Evolutionary conservation across 2,113 vertebrate species (phyloP).

Genomic region (Cyprichromis sp.): DNA sequence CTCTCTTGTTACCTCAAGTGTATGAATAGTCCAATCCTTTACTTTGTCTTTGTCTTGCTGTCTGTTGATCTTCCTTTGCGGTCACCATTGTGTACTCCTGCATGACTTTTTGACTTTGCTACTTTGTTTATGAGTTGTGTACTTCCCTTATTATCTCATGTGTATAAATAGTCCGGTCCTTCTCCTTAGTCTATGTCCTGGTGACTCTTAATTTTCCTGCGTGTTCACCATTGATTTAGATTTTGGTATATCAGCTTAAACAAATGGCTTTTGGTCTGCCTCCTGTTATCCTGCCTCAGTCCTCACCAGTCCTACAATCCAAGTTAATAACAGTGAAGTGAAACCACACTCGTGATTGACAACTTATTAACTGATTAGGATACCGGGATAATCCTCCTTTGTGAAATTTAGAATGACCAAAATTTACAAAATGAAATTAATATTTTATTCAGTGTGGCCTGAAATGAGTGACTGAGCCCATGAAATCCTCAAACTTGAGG

Average conservation of each 20-base stretch:
- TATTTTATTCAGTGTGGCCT: neutral
- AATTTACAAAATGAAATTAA: neutral
- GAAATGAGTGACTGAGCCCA: neutral
- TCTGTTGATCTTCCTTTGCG: fast-evolving
- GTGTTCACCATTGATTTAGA: neutral
- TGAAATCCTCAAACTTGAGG: neutral
- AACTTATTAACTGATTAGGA: neutral
- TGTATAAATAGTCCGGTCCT: neutral
- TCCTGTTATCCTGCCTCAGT: no score
- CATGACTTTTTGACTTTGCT: neutral
- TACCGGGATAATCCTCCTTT: neutral
- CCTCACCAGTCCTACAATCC: neutral
- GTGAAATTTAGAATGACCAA: neutral
- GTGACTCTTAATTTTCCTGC: neutral
- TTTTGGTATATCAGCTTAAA: neutral
- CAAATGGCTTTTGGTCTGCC: neutral
- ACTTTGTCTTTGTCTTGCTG: neutral
- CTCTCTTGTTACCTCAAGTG: fast-evolving
- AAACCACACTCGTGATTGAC: neutral
- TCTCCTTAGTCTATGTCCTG: neutral
- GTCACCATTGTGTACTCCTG: neutral
- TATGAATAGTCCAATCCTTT: neutral
- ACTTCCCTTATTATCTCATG: neutral
- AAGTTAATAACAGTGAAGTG: neutral
- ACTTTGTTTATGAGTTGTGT: neutral